Evolutionary conservation across 2,888 invertebrate species (phyloP).

Genomic region (Laspeyria flexula): DNA sequence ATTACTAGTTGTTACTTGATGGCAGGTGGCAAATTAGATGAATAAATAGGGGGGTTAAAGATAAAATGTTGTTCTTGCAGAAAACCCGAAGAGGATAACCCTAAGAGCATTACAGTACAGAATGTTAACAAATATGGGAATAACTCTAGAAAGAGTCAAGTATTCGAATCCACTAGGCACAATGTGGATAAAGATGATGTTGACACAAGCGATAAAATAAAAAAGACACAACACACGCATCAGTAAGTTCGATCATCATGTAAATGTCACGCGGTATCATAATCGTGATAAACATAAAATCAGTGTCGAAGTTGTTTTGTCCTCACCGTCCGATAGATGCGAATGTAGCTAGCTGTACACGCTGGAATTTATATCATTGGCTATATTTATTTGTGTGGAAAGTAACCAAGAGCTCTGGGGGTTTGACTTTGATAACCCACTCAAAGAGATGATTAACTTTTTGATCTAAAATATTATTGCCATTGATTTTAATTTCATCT

Average conservation of each 20-base stretch:
- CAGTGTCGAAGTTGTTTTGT: slow-evolving; percentile 52
- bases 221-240: slow-evolving; percentile 72
- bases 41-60: slow-evolving; percentile 47
- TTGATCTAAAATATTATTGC: no score
- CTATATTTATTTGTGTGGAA: no score
- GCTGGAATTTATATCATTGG: no score
- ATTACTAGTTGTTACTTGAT: slow-evolving; percentile 19
- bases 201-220: slow-evolving; percentile 89
- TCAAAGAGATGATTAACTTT: no score
- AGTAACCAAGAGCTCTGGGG: no score
- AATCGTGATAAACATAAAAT: slow-evolving; percentile 33
- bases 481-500: no score
- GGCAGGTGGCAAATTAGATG: slow-evolving; percentile 8
- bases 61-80: slow-evolving; percentile 72
- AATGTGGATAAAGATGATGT: slow-evolving; percentile 91
- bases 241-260: slow-evolving; percentile 71
- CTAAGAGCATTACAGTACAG: slow-evolving; percentile 79
- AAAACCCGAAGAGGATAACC: slow-evolving; percentile 81
- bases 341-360: not conserved
- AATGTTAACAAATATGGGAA: slow-evolving; percentile 77
- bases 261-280: slow-evolving; percentile 37
- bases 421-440: no score
- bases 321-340: slow-evolving; percentile 20
- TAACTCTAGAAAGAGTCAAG: slow-evolving; percentile 87
- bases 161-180: slow-evolving; percentile 90